These are phyloP conservation scores for Pan troglodytes DNA, from an alignment of 2,113 vertebrate genomes.

Conservation along the genomic window NHGRI_mPanTro3-v2.1_pri NC_072409.2:41254001-41254500, in stretches of 20 bases:
- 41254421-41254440: not conserved
- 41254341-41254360: not conserved
- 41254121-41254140: too few relatives aligned
- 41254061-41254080: too few relatives aligned
- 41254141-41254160: too few relatives aligned
- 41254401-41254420: not conserved
- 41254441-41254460: not conserved
- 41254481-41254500: not conserved
- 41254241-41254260: not conserved
- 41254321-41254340: not conserved
- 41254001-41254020: too few relatives aligned
- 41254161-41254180: too few relatives aligned
- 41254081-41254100: too few relatives aligned
- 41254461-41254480: not conserved
- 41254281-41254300: not conserved
- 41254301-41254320: not conserved
- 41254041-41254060: too few relatives aligned
- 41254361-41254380: not conserved
- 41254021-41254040: too few relatives aligned
- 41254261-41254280: not conserved
- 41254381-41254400: not conserved
- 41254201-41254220: not conserved
- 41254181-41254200: too few relatives aligned
- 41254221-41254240: not conserved
- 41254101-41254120: too few relatives aligned